Conservation (phyloP, 2,888 invertebrate genomes). For the Adelognathus sp. region DNA sequence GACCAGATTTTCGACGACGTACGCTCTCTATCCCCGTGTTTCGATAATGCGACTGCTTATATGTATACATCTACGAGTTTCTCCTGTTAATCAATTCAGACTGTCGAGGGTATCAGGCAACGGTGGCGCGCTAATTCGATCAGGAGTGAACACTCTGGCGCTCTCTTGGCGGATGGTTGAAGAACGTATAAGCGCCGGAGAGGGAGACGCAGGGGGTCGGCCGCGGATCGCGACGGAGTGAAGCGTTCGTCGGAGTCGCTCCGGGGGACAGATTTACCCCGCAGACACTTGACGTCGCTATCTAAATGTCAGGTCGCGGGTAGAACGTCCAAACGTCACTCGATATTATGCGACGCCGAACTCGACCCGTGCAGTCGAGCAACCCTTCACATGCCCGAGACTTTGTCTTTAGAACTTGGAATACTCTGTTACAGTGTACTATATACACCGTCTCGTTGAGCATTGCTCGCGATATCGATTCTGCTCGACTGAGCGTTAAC, state of each 20-base stretch:
- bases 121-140: constrained; percentile 80
- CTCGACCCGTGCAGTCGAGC: constrained; percentile 47
- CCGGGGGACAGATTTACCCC: constrained; percentile 77
- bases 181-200: constrained; percentile 40
- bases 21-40: constrained; percentile 60
- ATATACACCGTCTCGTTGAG: neutral
- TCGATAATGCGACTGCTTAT: constrained; percentile 77
- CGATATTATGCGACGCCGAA: constrained; percentile 64
- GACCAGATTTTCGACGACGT: neutral
- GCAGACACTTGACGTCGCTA: constrained; percentile 78
- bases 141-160: constrained; percentile 78
- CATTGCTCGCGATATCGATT: constrained; percentile 8
- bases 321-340: constrained; percentile 75
- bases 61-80: constrained; percentile 66
- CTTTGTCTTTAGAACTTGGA: constrained; percentile 56
- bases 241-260: constrained; percentile 63
- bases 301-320: constrained; percentile 76
- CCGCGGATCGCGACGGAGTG: constrained; percentile 50
- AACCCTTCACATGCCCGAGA: constrained; percentile 55
- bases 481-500: constrained; percentile 31
- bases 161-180: constrained; percentile 61
- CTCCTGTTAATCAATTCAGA: constrained; percentile 80
- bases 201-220: constrained; percentile 53
- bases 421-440: constrained; percentile 25
- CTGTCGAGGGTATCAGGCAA: constrained; percentile 79